Percentiles rank a stretch among this genome's conserved stretches.
phyloP scores from a whole-genome alignment of 2,888 invertebrate genomes.

The Xestobium rufovillosum region DNA sequence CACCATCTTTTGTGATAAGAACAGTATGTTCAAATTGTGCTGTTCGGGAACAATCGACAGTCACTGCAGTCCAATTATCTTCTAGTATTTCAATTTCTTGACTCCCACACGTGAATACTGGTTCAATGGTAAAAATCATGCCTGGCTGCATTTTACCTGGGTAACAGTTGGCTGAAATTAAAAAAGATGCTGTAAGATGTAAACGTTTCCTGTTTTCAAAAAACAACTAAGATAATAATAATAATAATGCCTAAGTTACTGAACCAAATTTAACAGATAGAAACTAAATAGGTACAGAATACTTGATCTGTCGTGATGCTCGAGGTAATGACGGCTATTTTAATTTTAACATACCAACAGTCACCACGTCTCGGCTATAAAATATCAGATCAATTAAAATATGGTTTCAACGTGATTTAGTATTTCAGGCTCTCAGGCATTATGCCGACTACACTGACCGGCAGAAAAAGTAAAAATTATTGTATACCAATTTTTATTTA shows the following conservation, averaged over 20 bases:
- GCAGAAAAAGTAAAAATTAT: too few species aligned
- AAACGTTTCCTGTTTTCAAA: neutral
- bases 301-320: too few species aligned
- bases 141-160: conserved; percentile 71
- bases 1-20: conserved; percentile 69
- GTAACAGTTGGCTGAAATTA: conserved; percentile 52
- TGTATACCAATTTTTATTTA: too few species aligned
- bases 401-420: too few species aligned
- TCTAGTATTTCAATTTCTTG: conserved; percentile 60
- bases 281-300: too few species aligned
- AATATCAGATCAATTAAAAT: too few species aligned
- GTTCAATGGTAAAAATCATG: conserved; percentile 96
- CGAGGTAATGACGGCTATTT: too few species aligned
- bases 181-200: conserved; percentile 13
- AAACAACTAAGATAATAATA: conserved; percentile 2
- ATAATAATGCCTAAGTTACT: neutral
- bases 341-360: too few species aligned
- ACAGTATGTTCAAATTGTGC: conserved; percentile 93
- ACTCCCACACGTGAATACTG: conserved; percentile 71
- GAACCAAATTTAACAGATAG: neutral
- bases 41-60: conserved; percentile 69
- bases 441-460: too few species aligned
- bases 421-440: too few species aligned
- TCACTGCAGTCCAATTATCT: conserved; percentile 91
- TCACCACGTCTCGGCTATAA: too few species aligned